A percentile compares a stretch with the other conserved stretches of the same genome.
These are phyloP conservation scores for Hemibagrus guttatus DNA, from an alignment of 2,797 vertebrate species.

Conservation along the genomic window DNA sequence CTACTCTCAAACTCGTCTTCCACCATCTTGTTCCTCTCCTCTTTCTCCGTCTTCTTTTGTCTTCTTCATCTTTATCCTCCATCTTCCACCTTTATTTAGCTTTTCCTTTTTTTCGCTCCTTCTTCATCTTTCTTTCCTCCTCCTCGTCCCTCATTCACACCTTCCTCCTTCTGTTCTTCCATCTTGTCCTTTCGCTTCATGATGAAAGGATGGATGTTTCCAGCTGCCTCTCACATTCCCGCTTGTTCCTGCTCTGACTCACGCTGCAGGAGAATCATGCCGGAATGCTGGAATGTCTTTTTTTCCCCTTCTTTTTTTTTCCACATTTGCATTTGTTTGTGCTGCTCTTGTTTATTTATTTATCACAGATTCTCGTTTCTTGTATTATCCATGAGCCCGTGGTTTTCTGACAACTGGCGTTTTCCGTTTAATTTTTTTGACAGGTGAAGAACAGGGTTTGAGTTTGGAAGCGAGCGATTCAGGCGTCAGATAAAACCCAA, in stretches of 20 bases:
- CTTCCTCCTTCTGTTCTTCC: not conserved
- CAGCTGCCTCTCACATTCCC: not conserved
- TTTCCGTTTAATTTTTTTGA: slow-evolving; percentile 9
- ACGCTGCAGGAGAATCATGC: not conserved
- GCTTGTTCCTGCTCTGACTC: not conserved
- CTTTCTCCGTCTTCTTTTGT: not conserved
- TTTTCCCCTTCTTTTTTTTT: not conserved
- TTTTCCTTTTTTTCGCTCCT: not conserved
- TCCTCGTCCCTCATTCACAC: not conserved
- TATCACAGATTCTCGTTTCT: slow-evolving; percentile 9
- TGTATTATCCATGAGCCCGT: slow-evolving; percentile 19
- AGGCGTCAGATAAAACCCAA: not conserved
- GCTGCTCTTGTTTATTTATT: slow-evolving; percentile 14
- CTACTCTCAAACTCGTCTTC: not conserved
- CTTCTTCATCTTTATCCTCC: not conserved
- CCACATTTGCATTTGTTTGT: slow-evolving; percentile 1
- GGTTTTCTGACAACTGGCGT: not conserved
- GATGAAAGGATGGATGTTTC: not conserved
- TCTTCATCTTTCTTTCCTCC: not conserved
- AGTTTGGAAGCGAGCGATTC: not conserved
- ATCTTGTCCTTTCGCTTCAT: not conserved
- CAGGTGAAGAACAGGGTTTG: not conserved
- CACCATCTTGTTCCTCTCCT: too few relatives aligned
- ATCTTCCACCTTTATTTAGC: not conserved
- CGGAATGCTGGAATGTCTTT: not conserved